Base-by-base conservation (phyloP, 2,113 vertebrate species). In the Pseudopodoces humilis region DNA sequence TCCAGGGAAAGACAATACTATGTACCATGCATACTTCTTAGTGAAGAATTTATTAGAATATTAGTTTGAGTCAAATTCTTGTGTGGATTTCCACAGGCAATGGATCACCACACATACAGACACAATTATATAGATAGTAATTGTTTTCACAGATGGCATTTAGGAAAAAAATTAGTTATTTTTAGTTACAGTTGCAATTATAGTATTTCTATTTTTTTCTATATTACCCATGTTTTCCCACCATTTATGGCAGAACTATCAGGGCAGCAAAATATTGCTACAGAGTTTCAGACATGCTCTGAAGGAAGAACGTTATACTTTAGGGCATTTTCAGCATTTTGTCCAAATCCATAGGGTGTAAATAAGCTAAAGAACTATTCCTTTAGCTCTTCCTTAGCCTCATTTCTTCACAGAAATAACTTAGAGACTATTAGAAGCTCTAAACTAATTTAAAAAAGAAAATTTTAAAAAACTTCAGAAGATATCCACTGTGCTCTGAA, bases 1-100 rank as follows among this genome's bases (percentile, higher is more conserved):
- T 88, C 90, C 65, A 88, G 86, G 87, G 27, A 86, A 96, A 97
- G 90, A 95, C 44, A 70, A 46, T 43, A 55, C 69, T 75, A 24
- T 84, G 23, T 85, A n/a, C 20, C n/a, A 43, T 47, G 72, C 17
- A 10, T 90, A 88, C 23, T 71, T 86, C 50, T 58, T 81, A 82
- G 43, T 35, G 58, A 86, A 90, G 23, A 90, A 71, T 78, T 83
- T 92, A 84, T 69, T 86, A 53, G 56, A 90, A 84, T 92, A 95
- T 63, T 80, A 90, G 59, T 91, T 88, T 92, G 44, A 89, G 37
- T 64, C 18, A 58, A 79, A 91, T 92, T 92, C 25, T 85, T 10
- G 1, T 43, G 33, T 78, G 22, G 91, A 83, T 70, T 91, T 86
- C 31, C 41, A 84, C 63, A 90, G 55, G 15, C 15, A 91, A 35